Conservation (phyloP, 2,797 vertebrate genomes). For the Pseudochaenichthys georgianus region DNA sequence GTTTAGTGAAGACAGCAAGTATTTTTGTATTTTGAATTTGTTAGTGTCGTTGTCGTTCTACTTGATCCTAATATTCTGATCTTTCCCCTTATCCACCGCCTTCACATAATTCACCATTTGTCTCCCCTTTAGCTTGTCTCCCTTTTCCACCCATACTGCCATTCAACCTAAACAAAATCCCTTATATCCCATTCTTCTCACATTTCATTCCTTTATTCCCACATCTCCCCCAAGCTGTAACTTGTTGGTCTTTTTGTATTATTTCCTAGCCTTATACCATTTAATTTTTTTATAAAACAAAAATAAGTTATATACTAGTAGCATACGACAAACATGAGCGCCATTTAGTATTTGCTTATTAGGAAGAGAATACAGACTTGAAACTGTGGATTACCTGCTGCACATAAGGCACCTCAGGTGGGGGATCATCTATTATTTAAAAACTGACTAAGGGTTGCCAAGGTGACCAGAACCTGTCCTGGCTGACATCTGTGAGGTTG, state of each 20-base stretch:
- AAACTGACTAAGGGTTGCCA: slow-evolving; percentile 14
- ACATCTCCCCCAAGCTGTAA: background rate
- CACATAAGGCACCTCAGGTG: slow-evolving; percentile 28
- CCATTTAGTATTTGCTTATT: background rate
- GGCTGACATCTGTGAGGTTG: slow-evolving; percentile 7
- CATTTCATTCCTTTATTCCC: background rate
- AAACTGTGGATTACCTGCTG: slow-evolving; percentile 17
- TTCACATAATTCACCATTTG: background rate
- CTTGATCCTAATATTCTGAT: background rate
- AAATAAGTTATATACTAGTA: too few species aligned
- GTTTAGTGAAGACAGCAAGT: slow-evolving; percentile 21
- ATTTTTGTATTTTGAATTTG: background rate
- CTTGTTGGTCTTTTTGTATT: background rate
- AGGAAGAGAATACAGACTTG: background rate
- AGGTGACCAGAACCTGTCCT: slow-evolving; percentile 26
- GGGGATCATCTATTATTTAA: slow-evolving; percentile 61
- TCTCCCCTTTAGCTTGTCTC: background rate
- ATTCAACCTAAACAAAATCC: background rate
- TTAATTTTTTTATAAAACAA: too few species aligned
- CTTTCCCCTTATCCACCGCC: background rate
- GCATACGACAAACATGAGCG: background rate
- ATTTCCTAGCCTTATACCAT: background rate
- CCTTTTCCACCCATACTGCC: background rate
- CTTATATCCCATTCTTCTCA: background rate
- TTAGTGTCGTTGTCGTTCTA: background rate